Conservation (phyloP, 2,888 invertebrate species). For the Rhagium mordax region DNA sequence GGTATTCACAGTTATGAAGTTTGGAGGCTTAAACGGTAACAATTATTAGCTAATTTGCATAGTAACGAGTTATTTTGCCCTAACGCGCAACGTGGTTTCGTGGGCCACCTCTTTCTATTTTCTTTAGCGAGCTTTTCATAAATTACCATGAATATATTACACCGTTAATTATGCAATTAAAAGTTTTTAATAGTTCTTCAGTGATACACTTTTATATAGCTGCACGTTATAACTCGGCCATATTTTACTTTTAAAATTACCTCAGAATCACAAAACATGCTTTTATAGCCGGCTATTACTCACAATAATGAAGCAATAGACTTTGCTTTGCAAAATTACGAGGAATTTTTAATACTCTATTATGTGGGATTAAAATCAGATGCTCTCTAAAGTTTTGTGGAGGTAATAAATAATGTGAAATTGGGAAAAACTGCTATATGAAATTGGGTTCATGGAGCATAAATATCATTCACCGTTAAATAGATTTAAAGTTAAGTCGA, state of each 20-base stretch:
- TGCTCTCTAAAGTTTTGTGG: not conserved
- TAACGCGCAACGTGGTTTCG: not conserved
- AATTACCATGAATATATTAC: conserved; percentile 49
- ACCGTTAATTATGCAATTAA: conserved; percentile 57
- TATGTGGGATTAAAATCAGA: conserved; percentile 8
- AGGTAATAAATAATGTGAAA: conserved; percentile 7
- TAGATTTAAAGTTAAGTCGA: not conserved
- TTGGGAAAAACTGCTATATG: not conserved
- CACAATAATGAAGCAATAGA: conserved; percentile 24
- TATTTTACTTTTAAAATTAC: conserved; percentile 28
- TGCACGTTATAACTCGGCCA: conserved; percentile 13
- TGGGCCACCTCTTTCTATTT: conserved; percentile 16
- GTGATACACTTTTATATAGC: conserved; percentile 43
- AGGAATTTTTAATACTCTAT: conserved; percentile 6
- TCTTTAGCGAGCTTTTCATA: conserved; percentile 29
- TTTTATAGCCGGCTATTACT: conserved; percentile 19
- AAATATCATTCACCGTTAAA: not conserved
- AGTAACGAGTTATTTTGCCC: conserved; percentile 32
- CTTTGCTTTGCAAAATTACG: conserved; percentile 11
- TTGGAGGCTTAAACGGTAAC: conserved; percentile 33
- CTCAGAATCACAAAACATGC: conserved; percentile 8
- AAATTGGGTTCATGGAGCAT: not conserved
- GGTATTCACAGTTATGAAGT: conserved; percentile 37
- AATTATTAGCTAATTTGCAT: conserved; percentile 44
- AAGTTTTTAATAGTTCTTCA: conserved; percentile 49